These are phyloP conservation scores for Cottus gobio DNA, from an alignment of 2,113 vertebrate species.

Conservation along the genomic window DNA sequence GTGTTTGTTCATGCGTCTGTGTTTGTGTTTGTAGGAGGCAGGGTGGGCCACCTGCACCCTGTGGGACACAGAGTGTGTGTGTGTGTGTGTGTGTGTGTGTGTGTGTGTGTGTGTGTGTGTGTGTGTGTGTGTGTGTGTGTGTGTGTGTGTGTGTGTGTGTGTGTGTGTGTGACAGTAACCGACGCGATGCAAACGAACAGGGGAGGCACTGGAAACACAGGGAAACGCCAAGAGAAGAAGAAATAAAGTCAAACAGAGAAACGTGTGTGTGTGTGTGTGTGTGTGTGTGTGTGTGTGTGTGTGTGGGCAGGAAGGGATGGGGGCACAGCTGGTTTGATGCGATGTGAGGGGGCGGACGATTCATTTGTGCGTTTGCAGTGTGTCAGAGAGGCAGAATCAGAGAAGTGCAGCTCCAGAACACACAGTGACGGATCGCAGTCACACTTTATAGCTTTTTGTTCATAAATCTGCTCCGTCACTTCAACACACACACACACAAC, in stretches of 20 bases:
- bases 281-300: slow-evolving; percentile 27
- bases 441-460: slow-evolving; percentile 46
- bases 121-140: too few species aligned
- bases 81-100: too few species aligned
- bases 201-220: neutral
- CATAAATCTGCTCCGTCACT: slow-evolving; percentile 62
- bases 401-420: slow-evolving; percentile 50
- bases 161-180: slow-evolving; percentile 20
- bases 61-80: too few species aligned
- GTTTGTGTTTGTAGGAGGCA: too few species aligned
- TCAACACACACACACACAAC: slow-evolving; percentile 4
- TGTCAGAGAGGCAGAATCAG: slow-evolving; percentile 52
- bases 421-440: slow-evolving; percentile 10
- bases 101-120: too few species aligned
- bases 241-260: slow-evolving; percentile 19
- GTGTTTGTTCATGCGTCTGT: slow-evolving; percentile 29
- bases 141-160: too few species aligned
- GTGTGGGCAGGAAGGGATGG: slow-evolving; percentile 59
- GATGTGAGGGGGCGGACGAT: slow-evolving; percentile 71
- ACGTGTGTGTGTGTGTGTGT: slow-evolving; percentile 1
- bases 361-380: slow-evolving; percentile 61
- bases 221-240: slow-evolving; percentile 1
- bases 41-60: too few species aligned
- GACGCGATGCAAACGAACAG: slow-evolving; percentile 16
- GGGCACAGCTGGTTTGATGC: slow-evolving; percentile 76